Base-by-base conservation (phyloP, 64 coral and sea anemone genomes). In the Trachythela sp. region DNA sequence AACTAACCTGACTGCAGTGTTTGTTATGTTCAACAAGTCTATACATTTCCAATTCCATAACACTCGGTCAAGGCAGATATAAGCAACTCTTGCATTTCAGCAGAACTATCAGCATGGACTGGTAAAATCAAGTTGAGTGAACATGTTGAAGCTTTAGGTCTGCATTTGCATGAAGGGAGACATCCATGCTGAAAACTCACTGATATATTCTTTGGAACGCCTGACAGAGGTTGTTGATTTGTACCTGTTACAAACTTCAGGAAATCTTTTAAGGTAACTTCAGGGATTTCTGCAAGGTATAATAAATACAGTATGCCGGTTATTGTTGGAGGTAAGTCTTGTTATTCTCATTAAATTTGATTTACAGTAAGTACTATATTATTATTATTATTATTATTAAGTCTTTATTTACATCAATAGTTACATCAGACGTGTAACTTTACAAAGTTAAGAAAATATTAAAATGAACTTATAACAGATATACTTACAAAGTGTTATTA, bases 31-130 rank as follows among this genome's bases (percentile, higher is more conserved):
- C 64, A 70, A 22, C 64, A 70, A 9, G 7, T 49, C 48, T 87
- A 87, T 38, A 58, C 85, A 32, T 54, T 54, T 54, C 50, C 85
- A 87, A 64, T 35, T 54, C 85, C 85, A 87, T 38, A 87, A 34
- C 85, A 64, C 36, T 87, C 85, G 24, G 36, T 87, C 24, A 87
- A 38, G 6, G 64, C 40, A 58, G 52, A 64, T 24, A 58, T 48
- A 8, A 32, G 15, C 36, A 37, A 31, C 31, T 64, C 52, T 35
- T 18, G 54, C 51, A 87, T 87, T n/a, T 1, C 2, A 58, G 54
- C 31, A 33, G n/a, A 5, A 50, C 36, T 59, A 3, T 32, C 64
- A 38, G 64, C 64, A 48, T 58, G 52, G 64, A 87, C 51, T 58
- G 85, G 51, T 60, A 87, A n/a, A 59, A 50, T 34, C 40, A 87